phyloP scores from a whole-genome alignment of 2,888 invertebrate genomes.

The Euphydryas editha region DNA sequence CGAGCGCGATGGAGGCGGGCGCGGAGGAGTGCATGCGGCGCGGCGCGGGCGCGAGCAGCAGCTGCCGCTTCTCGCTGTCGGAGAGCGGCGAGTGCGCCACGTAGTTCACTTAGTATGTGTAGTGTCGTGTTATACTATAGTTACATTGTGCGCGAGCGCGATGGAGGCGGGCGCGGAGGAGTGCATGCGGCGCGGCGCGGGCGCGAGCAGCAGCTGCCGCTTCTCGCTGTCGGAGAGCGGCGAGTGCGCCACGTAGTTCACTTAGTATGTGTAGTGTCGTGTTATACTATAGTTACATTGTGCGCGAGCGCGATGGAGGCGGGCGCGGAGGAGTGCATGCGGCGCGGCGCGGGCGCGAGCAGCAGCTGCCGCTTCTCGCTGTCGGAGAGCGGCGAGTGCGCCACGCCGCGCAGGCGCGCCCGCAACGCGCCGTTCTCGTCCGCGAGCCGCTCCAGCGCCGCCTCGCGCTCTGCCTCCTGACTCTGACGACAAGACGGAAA shows the following conservation, averaged over 20 bases:
- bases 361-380: slow-evolving; percentile 92
- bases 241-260: slow-evolving; percentile 82
- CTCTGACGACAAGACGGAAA: slow-evolving; percentile 19
- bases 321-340: slow-evolving; percentile 91
- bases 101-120: too few species aligned
- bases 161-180: slow-evolving; percentile 93
- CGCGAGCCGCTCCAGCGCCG: slow-evolving; percentile 86
- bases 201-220: too few species aligned
- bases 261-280: too few species aligned
- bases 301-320: slow-evolving; percentile 88
- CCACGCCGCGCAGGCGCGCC: slow-evolving; percentile 89
- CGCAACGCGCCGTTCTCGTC: slow-evolving; percentile 91
- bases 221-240: too few species aligned
- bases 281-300: not conserved
- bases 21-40: slow-evolving; percentile 89
- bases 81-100: slow-evolving; percentile 92
- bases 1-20: slow-evolving; percentile 90
- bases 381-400: slow-evolving; percentile 92
- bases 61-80: slow-evolving; percentile 92
- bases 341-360: slow-evolving; percentile 84
- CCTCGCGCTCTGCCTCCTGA: slow-evolving; percentile 83
- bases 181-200: slow-evolving; percentile 78
- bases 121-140: too few species aligned
- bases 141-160: slow-evolving; percentile 76
- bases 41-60: slow-evolving; percentile 86